These are phyloP conservation scores for Anhinga anhinga DNA, from an alignment of 2,113 vertebrate species.

Conservation along the genomic window DNA sequence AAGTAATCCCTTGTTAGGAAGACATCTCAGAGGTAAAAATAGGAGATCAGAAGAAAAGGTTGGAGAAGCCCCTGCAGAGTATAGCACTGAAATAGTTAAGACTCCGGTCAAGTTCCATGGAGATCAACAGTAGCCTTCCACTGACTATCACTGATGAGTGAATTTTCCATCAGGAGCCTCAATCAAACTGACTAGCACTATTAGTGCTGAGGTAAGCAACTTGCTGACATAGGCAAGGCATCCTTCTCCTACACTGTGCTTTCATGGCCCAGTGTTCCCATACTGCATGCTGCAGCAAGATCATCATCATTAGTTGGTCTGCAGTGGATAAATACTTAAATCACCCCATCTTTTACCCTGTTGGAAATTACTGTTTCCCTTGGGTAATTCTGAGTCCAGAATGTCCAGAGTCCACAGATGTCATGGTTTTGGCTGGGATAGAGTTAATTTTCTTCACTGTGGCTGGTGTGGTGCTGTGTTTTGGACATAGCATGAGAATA, in stretches of 20 bases:
- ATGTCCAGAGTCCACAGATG: background rate
- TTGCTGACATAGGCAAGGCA: background rate
- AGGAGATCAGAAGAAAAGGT: background rate
- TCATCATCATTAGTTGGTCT: accelerated
- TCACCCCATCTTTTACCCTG: background rate
- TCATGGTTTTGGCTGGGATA: no score
- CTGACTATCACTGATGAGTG: background rate
- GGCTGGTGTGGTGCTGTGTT: no score
- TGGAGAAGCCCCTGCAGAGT: background rate
- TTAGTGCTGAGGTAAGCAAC: background rate
- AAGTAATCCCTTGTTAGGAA: background rate
- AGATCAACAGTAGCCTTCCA: background rate
- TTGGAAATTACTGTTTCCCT: background rate
- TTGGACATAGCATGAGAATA: no score
- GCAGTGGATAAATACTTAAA: background rate
- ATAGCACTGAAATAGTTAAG: background rate
- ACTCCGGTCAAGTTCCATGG: background rate
- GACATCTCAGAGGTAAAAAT: background rate
- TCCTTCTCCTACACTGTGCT: background rate
- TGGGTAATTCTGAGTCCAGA: background rate
- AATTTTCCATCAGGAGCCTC: background rate
- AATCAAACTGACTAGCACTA: background rate
- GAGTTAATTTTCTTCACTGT: no score
- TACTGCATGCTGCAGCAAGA: background rate
- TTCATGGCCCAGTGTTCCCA: background rate